Conservation (phyloP, 2,113 vertebrate genomes). For the Argyrosomus japonicus region DNA sequence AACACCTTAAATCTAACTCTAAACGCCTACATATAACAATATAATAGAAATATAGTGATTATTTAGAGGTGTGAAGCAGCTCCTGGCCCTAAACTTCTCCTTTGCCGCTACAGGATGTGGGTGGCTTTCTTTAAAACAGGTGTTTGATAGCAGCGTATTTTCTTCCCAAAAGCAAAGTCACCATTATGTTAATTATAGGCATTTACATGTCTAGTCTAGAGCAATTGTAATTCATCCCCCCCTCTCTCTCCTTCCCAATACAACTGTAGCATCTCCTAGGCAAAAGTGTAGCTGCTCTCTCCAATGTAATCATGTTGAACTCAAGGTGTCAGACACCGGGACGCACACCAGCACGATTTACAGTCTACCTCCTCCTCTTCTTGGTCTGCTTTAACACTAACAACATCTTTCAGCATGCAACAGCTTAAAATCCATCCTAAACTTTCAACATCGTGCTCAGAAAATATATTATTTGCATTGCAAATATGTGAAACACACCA, state of each 20-base stretch:
- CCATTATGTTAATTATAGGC: constrained; percentile 79
- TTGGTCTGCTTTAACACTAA: not conserved
- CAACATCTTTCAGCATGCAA: not conserved
- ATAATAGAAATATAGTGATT: not conserved
- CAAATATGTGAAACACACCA: not conserved
- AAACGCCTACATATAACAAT: not conserved
- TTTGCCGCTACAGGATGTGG: constrained; percentile 42
- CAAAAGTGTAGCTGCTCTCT: constrained; percentile 35
- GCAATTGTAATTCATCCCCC: constrained; percentile 50
- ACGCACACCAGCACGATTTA: constrained; percentile 51
- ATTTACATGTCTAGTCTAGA: constrained; percentile 74
- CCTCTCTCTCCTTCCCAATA: not conserved
- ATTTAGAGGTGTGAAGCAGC: not conserved
- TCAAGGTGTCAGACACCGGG: constrained; percentile 75
- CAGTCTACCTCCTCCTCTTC: constrained; percentile 14
- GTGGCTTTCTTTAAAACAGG: constrained; percentile 67
- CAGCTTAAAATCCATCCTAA: no score
- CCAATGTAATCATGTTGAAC: constrained; percentile 55
- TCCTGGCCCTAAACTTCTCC: constrained; percentile 12
- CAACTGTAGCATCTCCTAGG: constrained; percentile 11
- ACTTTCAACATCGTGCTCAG: no score
- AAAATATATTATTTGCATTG: not conserved
- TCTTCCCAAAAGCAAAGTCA: constrained; percentile 49
- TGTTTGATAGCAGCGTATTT: constrained; percentile 62
- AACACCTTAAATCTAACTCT: not conserved